Percentiles rank a stretch among this genome's conserved stretches.
Evolutionary conservation across 2,797 vertebrate genomes (phyloP).

Genomic region (Gobio occitaniae): DNA sequence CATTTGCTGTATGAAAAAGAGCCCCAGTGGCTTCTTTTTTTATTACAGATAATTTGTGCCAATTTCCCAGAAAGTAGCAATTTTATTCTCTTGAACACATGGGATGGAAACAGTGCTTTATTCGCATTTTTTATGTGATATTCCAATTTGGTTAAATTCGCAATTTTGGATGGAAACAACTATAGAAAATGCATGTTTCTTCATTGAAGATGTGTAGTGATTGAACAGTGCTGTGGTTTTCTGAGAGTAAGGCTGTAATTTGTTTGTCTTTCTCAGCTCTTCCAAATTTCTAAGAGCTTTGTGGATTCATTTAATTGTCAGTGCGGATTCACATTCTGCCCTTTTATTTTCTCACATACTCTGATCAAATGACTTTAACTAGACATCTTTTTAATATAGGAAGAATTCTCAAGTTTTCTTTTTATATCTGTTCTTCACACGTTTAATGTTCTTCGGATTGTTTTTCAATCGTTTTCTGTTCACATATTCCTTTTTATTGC

Average conservation of each 20-base stretch:
- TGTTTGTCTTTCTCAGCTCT: slow-evolving; percentile 1
- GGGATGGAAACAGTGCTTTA: not conserved
- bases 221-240: slow-evolving; percentile 6
- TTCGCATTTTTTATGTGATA: not conserved
- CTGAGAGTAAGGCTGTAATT: slow-evolving; percentile 27
- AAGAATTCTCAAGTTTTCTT: slow-evolving; percentile 9
- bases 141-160: not conserved
- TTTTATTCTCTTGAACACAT: not conserved
- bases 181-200: not conserved
- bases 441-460: not conserved
- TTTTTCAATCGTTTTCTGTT: slow-evolving; percentile 8
- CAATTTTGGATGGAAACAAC: not conserved
- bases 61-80: not conserved
- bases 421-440: slow-evolving; percentile 6
- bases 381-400: not conserved
- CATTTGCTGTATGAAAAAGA: not conserved
- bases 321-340: not conserved
- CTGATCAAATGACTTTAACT: slow-evolving; percentile 14
- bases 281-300: not conserved
- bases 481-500: slow-evolving; percentile 2
- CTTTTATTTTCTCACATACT: slow-evolving; percentile 28
- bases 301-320: not conserved
- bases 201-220: not conserved
- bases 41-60: not conserved
- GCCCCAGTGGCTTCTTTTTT: not conserved